Conservation (phyloP, 92 coral and sea anemone species). For the Porites evermanni region DNA sequence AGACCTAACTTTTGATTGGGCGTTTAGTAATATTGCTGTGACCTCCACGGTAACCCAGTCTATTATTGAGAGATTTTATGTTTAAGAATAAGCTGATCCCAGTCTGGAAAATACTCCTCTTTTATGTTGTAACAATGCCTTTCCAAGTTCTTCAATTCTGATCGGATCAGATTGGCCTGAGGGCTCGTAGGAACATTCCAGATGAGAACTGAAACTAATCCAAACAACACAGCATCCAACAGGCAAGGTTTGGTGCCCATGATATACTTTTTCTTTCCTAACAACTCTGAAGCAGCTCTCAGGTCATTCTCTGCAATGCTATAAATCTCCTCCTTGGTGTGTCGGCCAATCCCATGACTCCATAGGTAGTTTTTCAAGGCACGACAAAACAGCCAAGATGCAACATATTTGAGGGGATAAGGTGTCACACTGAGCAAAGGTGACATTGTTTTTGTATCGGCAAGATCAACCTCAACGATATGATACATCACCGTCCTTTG, state of each 20-base stretch:
- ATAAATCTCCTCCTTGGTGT: conserved; percentile 75
- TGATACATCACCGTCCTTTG: conserved; percentile 46
- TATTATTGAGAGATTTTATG: conserved; percentile 22
- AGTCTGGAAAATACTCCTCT: conserved; percentile 78
- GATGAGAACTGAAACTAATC: conserved; percentile 66
- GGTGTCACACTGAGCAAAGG: conserved; percentile 47
- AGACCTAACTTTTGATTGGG: background rate
- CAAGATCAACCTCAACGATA: conserved; percentile 34
- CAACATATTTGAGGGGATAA: conserved; percentile 45
- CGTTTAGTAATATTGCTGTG: background rate
- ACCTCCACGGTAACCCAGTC: background rate
- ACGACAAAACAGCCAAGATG: conserved; percentile 49
- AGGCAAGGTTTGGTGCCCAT: conserved; percentile 77
- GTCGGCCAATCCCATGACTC: conserved; percentile 87
- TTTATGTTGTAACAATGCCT: conserved; percentile 70
- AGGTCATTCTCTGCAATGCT: conserved; percentile 78
- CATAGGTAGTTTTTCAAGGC: conserved; percentile 31
- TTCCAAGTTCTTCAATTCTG: conserved; percentile 70
- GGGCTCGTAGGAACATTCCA: conserved; percentile 68
- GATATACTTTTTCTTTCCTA: conserved; percentile 75
- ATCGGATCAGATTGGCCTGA: conserved; percentile 68
- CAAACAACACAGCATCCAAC: conserved; percentile 76
- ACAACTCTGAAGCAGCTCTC: conserved; percentile 61
- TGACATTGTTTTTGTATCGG: conserved; percentile 41
- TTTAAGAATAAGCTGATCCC: conserved; percentile 73